These are phyloP conservation scores for Protomyctophum bolini DNA, from an alignment of 2,113 vertebrate species.

Conservation along the genomic window DNA sequence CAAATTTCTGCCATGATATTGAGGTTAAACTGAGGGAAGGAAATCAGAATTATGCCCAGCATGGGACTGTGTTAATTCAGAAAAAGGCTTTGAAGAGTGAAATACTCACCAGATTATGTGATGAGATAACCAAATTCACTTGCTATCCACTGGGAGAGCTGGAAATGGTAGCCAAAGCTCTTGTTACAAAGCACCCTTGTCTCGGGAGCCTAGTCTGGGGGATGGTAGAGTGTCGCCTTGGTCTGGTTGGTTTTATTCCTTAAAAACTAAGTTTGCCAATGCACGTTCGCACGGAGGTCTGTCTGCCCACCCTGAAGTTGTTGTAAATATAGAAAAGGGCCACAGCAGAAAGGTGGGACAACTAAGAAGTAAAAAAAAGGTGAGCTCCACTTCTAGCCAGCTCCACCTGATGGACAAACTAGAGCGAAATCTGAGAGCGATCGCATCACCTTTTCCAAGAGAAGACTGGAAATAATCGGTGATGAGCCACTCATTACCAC, in stretches of 20 bases:
- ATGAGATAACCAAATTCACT: constrained; percentile 29
- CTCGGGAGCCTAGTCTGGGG: constrained; percentile 25
- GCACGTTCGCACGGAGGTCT: too few relatives aligned
- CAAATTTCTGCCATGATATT: constrained; percentile 31
- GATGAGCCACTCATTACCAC: too few relatives aligned
- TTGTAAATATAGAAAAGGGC: too few relatives aligned
- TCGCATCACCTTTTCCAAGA: constrained; percentile 8
- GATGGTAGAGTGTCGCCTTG: constrained; percentile 20
- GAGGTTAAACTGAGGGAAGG: constrained; percentile 22
- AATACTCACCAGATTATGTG: constrained; percentile 32
- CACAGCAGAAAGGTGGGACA: too few relatives aligned
- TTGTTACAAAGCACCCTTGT: constrained; percentile 37
- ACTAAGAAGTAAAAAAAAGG: constrained; percentile 29
- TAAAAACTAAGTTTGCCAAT: too few relatives aligned
- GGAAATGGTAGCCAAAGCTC: constrained; percentile 30
- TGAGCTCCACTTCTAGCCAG: constrained; percentile 29
- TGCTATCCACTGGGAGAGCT: constrained; percentile 28
- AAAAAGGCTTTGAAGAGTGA: constrained; percentile 24
- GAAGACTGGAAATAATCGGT: constrained; percentile 25
- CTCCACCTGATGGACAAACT: constrained; percentile 26
- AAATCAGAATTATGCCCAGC: constrained; percentile 28
- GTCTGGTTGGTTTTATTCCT: too few relatives aligned
- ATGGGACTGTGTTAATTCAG: constrained; percentile 24
- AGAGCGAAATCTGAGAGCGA: constrained; percentile 22
- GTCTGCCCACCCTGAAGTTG: too few relatives aligned